Evolutionary conservation across 2,888 invertebrate genomes (phyloP), one percentile per base, ranked within the genome.

Genomic region (Malthinus seriepunctatus): DNA sequence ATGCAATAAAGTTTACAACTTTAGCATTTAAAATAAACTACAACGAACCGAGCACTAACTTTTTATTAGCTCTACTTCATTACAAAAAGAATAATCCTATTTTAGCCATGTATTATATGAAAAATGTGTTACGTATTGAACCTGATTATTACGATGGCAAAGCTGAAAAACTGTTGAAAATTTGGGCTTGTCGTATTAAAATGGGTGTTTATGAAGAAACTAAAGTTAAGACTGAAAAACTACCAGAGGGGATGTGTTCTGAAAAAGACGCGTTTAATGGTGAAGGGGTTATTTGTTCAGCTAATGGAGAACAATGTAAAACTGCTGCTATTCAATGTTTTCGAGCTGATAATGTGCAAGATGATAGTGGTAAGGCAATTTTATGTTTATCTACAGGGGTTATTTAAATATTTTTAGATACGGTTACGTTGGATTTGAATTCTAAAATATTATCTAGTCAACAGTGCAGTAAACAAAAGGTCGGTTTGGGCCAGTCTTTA

Each of bases 11-110:
- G 10, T 81, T 84, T 8, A 84, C 86, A 5, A 83, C 83, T 57
- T 84, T 88, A 63, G 88, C 90, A 0, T 82, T 86, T 49, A 74
- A 75, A 67, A 73, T 86, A 34, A 87, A 84, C 73, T 78, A 84
- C 51, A 82, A 85, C 61, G 89, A 90, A 86, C 89, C 90, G 2
- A 82, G 86, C 38, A 87, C 88, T 53, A 89, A 90, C 76, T 89
- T 88, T 73, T 76, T 90, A 5, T 76, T 88, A 56, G 84, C 86
- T 1, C 78, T 90, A 58, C 72, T 89, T 51, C 85, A 87, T 70
- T 85, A 86, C 72, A 77, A 85, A 59, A 86, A 85, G 69, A 86
- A 87, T 60, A 82, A 86, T 63, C 81, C 84, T 0, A 79, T 80
- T 60, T 83, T 86, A 2, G 87, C 87, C 9, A 79, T 84, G 75